Evolutionary conservation across 2,113 vertebrate genomes (phyloP), one percentile per base, ranked within the genome.

Genomic region (Sardina pilchardus): DNA sequence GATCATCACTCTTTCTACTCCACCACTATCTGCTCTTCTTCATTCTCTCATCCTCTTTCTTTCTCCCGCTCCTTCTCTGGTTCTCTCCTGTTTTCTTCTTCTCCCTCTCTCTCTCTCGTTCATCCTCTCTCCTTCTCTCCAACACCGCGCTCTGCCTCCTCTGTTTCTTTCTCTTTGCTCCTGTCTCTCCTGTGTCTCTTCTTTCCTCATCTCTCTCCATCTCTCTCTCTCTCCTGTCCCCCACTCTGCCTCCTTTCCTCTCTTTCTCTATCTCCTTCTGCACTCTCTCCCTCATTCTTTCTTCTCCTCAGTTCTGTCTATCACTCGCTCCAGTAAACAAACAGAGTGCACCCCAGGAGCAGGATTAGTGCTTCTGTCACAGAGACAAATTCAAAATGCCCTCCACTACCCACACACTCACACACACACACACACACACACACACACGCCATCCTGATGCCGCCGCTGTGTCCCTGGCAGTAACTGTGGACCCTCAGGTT

Each of bases 361-460:
- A 91, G 87, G 91, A 93, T 92, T 86, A 91, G 45, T 34, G 83
- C 83, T 82, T 86, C 84, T 89, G 91, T 84, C 83, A 88, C 53
- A 24, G 88, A 92, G 89, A 84, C 86, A 87, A 86, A 89, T 92
- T 91, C 82, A 86, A 88, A 84, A 90, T 82, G 88, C 87, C 75
- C 50, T 71, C 19, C 80, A 87, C 19, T 19, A 17, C 17, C 1
- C 53, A 56, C 53, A 17, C 53, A 53, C 12, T 4, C 53, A 56
- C 53, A 21, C 19, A 56, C 19, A 56, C 19, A 56, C 53, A 56
- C 53, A 56, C 53, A 56, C 19, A 56, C 53, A 56, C 53, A 56
- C 50, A 56, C 50, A 21, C 50, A 21, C 16, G 5, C 50, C n/a
- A 50, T 16, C 19, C 19, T 56, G 53, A 56, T 56, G 14, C 16